Evolutionary conservation across 2,888 invertebrate genomes (phyloP), one percentile per base, ranked within the genome.

Genomic region (Lutraria lutraria): DNA sequence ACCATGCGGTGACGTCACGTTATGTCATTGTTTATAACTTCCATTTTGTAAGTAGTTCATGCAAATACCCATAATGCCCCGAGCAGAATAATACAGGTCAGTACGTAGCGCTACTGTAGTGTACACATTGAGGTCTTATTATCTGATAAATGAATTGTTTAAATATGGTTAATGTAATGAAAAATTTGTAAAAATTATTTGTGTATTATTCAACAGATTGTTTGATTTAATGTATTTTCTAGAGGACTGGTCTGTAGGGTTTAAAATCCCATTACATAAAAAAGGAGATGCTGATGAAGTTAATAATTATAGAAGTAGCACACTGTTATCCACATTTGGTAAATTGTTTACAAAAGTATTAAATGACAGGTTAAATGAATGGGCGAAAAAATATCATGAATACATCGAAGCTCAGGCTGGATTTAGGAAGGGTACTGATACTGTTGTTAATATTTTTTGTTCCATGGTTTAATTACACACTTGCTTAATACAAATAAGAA

Each of bases 251-350:
- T 83, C 81, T 52, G 83, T 84, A 16, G 88, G 88, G n/a, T 54
- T 63, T 53, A 86, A 86, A 19, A 79, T 86, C 0, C 86, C 88
- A 34, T 68, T 86, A 19, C 86, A 82, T 34, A n/a, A 90, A 85
- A 87, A 76, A 90, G 79, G 87, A 83, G 63, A 76, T 80, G 56
- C 60, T 53, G 34, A 83, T 68, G 84, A 87, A 54, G 72, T 54
- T 10, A 81, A 84, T 82, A 87, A 87, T 43, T 90, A 87, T 81
- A 68, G 90, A 80, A 89, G 87, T 8, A 87, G 87, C 29, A 89
- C 87, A 54, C 25, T 88, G 8, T 54, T 81, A n/a, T 54, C 54
- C 25, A 54, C 53, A 29, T 12, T 81, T 54, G n/a, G 81, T 2
- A 81, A 81, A 81, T 54, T 53, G 10, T 81, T 81, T 81, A 54